Conservation (phyloP, 1,140 invertebrate species). For the Magallana ariakensis region DNA sequence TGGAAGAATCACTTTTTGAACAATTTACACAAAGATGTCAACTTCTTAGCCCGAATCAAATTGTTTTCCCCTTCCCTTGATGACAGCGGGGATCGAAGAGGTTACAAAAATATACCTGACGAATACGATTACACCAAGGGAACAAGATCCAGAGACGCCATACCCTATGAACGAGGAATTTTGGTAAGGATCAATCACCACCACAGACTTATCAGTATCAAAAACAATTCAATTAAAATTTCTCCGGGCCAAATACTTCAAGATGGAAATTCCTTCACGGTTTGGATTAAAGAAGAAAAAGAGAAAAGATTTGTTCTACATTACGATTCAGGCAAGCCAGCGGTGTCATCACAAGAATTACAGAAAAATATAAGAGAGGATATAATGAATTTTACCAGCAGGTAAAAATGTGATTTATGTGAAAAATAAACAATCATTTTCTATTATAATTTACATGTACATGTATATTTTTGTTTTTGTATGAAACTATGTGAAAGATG, state of each 20-base stretch:
- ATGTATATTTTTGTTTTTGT: no score
- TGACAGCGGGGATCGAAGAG: conserved; percentile 15
- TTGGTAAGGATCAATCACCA: not conserved
- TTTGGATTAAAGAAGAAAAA: conserved; percentile 55
- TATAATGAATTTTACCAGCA: conserved; percentile 11
- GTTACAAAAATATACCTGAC: conserved; percentile 34
- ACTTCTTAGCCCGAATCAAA: conserved; percentile 48
- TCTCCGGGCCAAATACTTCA: not conserved
- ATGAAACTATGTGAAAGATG: no score
- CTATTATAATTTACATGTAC: no score
- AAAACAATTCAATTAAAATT: not conserved
- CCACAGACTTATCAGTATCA: not conserved
- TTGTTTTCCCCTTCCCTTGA: conserved; percentile 51
- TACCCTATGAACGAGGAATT: conserved; percentile 55
- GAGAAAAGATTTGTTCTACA: conserved; percentile 22
- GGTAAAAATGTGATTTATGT: no score
- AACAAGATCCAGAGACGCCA: conserved; percentile 40
- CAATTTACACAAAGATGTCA: conserved; percentile 44
- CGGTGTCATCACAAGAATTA: not conserved
- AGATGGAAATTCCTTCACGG: conserved; percentile 39
- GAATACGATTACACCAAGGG: conserved; percentile 54
- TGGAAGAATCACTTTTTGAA: conserved; percentile 51
- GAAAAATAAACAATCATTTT: no score
- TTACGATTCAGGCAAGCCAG: conserved; percentile 25
- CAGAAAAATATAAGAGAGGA: conserved; percentile 4